Base-by-base conservation (phyloP, 2,888 invertebrate genomes). In the Drosophila quinaria region DNA sequence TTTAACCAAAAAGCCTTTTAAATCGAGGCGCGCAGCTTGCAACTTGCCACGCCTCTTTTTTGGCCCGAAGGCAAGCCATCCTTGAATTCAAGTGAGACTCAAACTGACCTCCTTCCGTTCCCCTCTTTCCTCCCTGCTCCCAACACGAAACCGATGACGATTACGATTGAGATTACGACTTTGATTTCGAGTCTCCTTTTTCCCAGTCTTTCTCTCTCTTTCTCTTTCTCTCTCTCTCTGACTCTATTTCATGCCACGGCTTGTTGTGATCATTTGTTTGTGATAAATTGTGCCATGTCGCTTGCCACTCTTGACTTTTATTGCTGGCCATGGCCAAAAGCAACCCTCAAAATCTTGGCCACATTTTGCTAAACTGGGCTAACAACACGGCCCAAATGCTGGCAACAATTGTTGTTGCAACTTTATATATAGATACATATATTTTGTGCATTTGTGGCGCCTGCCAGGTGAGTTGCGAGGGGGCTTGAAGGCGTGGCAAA, bases 261-360 rank as follows among this genome's bases (percentile, higher is more conserved):
- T 81, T 76, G 78, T 70, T 76, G 78, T 74, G 86, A 87, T 87
- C 90, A 82, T 88, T 87, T 90, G 83, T 67, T 70, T 76, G 69
- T 82, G 86, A 87, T 87, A 90, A 90, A 87, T 86, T 86, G 74
- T 74, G 76, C 71, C 89, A 80, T 73, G 86, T 80, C 83, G 88
- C 78, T 70, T 73, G 80, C 70, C 87, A 81, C 78, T 78, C 74
- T 90, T 82, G 90, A 87, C 86, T 87, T 88, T 88, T 90, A 90
- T 88, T 89, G 78, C 86, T 64, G 89, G 74, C 89, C 87, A 74
- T 78, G 78, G 87, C 81, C 87, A 74, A 70, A 63, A 58, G 60
- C 54, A 61, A 44, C 72, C 72, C 68, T 67, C 66, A 58, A 64
- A 67, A 39, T 56, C 67, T 75, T 63, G 55, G 55, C 68, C 54